These are phyloP conservation scores for Delphinus delphis DNA, from an alignment of 2,113 vertebrate species.

Conservation along the genomic window DNA sequence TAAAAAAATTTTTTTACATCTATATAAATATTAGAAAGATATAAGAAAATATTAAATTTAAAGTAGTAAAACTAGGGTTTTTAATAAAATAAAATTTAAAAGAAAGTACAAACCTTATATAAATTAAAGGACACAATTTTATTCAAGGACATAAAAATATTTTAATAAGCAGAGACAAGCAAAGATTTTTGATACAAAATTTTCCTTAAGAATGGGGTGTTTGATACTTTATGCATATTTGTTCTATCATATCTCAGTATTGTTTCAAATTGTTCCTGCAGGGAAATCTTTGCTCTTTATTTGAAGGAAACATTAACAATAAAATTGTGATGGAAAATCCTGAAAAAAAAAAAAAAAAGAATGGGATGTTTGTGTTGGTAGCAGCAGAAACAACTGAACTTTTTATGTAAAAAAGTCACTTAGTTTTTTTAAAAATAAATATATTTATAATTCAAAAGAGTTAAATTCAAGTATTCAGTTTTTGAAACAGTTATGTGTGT, in stretches of 20 bases:
- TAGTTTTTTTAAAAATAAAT: neutral
- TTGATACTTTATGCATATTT: neutral
- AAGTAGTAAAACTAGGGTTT: neutral
- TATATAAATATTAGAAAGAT: neutral
- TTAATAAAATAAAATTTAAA: conserved; percentile 4
- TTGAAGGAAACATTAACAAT: too few species aligned
- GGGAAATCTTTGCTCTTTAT: too few species aligned
- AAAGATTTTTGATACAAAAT: neutral
- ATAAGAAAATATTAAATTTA: neutral
- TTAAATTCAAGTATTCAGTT: neutral
- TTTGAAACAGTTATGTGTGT: neutral
- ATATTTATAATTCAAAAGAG: neutral
- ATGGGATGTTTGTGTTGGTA: neutral
- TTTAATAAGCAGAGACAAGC: neutral
- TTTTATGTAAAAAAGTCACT: neutral
- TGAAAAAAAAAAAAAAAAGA: neutral
- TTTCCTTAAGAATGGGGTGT: neutral
- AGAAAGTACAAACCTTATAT: neutral
- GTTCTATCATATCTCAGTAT: too few species aligned
- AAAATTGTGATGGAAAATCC: too few species aligned
- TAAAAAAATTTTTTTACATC: neutral
- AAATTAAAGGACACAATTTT: neutral
- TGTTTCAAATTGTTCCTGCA: too few species aligned
- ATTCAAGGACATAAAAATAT: neutral
- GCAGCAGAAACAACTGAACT: neutral